phyloP scores from a whole-genome alignment of 2,113 vertebrate genomes.

The human region DNA sequence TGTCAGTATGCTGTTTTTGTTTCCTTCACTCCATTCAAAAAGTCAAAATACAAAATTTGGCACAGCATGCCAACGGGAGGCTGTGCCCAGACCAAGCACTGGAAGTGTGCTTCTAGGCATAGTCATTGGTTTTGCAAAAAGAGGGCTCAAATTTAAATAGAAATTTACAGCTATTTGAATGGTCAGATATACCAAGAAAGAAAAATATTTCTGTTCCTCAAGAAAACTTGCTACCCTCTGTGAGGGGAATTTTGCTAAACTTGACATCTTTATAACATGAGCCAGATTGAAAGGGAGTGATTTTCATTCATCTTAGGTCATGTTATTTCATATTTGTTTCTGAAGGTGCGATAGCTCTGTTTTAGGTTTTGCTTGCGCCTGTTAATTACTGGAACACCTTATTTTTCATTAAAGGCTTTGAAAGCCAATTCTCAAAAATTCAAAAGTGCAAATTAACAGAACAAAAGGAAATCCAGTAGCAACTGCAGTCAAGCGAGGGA shows the following conservation, averaged over 20 bases:
- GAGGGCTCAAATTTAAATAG: conserved; percentile 77
- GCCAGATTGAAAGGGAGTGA: conserved; percentile 78
- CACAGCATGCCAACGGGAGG: conserved; percentile 71
- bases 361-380: conserved; percentile 77
- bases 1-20: conserved; percentile 61
- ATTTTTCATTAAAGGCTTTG: conserved; percentile 76
- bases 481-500: background rate
- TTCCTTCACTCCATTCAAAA: conserved; percentile 61
- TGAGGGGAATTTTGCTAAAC: conserved; percentile 83
- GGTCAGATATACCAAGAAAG: conserved; percentile 79
- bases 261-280: conserved; percentile 79
- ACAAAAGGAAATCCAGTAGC: conserved; percentile 9
- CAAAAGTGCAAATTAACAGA: conserved; percentile 57
- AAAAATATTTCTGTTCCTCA: conserved; percentile 81
- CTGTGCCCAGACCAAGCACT: conserved; percentile 48
- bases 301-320: conserved; percentile 75
- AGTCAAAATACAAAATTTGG: conserved; percentile 68
- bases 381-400: conserved; percentile 81
- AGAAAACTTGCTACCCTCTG: conserved; percentile 84
- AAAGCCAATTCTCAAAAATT: conserved; percentile 76
- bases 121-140: conserved; percentile 70
- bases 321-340: conserved; percentile 85
- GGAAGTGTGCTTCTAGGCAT: conserved; percentile 74
- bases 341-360: conserved; percentile 73
- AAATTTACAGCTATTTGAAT: conserved; percentile 82